phyloP scores from a whole-genome alignment of 2,113 vertebrate species.

The Microcebus tavaratra region DNA sequence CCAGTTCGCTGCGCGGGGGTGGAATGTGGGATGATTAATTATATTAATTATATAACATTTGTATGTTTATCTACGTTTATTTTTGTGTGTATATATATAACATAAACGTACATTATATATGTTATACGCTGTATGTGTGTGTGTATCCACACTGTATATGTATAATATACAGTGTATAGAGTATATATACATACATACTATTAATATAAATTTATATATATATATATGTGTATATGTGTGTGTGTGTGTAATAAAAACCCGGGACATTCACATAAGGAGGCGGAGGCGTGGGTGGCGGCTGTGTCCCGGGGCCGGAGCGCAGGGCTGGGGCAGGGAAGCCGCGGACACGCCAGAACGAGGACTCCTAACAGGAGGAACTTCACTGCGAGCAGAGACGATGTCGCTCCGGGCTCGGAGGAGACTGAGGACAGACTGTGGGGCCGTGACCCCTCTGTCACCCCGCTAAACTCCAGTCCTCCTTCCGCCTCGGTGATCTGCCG shows the following conservation, averaged over 20 bases:
- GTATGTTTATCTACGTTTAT: neutral
- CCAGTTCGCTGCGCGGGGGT: neutral
- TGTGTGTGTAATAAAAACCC: neutral
- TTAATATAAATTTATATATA: too few species aligned
- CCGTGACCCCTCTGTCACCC: neutral
- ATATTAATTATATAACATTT: neutral
- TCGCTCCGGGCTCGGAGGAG: neutral
- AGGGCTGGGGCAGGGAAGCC: neutral
- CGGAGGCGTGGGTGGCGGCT: neutral
- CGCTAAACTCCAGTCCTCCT: neutral
- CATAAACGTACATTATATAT: neutral
- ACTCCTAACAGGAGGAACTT: neutral
- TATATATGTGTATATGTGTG: too few species aligned
- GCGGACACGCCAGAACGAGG: fast-evolving
- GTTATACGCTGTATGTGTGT: too few species aligned
- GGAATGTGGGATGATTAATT: neutral
- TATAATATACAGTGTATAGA: neutral
- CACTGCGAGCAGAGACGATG: neutral
- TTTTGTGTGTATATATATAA: neutral
- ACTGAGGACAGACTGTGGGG: neutral
- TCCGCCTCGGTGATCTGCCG: fast-evolving
- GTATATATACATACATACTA: neutral
- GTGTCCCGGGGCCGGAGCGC: fast-evolving
- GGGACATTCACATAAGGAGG: neutral
- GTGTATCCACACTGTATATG: neutral